Base-by-base conservation (phyloP, 2,113 vertebrate species). In the Tyto alba region DNA sequence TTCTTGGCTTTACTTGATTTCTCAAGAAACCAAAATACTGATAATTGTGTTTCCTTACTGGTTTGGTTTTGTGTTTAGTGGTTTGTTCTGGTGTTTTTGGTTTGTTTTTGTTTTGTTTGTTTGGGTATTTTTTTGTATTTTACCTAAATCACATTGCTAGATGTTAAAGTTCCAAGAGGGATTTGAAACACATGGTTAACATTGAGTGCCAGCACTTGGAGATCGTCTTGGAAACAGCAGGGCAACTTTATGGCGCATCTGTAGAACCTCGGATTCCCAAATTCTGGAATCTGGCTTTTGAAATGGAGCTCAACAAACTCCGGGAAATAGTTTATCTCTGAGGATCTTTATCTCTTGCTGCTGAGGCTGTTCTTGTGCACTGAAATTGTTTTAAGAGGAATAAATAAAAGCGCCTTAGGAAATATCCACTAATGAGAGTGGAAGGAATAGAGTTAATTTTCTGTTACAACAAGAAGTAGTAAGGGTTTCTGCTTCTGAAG, bases 171-270 rank as follows among this genome's bases (percentile, higher is more conserved):
- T 77, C 15, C 36, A 27, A 34, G 52, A 53, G 17, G 4, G 7
- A 10, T 55, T 84, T 75, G 38, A 56, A 62, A 66, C 29, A 52
- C 2, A 0, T 6, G 1, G 30, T 32, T 13, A 66, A 43, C 17
- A 1, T 4, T 6, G 5, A 15, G 4, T 41, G 29, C 30, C 38
- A 29, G 45, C 7, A 4, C 50, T 40, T 67, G 34, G 34, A 62
- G 22, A 30, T 19, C 2, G 1, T 45, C 32, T 29, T 60, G 1
- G 0, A 48, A 69, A 16, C 9, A 26, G 12, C 1, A 2, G 3
- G 10, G 26, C 26, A 23, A 4, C 27, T 80, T 69, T 30, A 4
- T 22, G 30, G 21, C 16, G 2, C n/a, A 45, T 9, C n/a, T 68
- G 25, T 29, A 11, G 55, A 63, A 36, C 12, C 10, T 43, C 3